A percentile compares a stretch with the other conserved stretches of the same genome.
Evolutionary conservation across 2,888 invertebrate species (phyloP).

Genomic region (Stenolophus ochropezus): DNA sequence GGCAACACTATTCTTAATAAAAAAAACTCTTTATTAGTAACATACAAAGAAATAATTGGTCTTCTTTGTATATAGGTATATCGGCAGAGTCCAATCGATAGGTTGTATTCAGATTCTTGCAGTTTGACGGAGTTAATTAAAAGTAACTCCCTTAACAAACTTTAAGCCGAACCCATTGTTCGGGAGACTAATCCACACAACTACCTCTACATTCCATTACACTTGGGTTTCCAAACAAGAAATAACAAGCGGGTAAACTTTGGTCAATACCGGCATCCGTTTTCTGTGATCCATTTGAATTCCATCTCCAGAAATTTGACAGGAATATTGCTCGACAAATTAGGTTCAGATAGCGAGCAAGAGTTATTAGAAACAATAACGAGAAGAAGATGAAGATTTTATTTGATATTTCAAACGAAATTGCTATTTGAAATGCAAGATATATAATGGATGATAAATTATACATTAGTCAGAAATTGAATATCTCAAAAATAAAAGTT

Average conservation of each 20-base stretch:
- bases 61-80: not conserved
- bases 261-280: slow-evolving; percentile 2
- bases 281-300: not conserved
- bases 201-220: slow-evolving; percentile 7
- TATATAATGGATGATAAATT: too few relatives aligned
- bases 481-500: too few relatives aligned
- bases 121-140: not conserved
- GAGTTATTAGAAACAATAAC: not conserved
- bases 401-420: not conserved
- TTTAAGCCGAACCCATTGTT: not conserved
- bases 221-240: not conserved
- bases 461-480: too few relatives aligned
- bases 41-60: not conserved
- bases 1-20: too few relatives aligned
- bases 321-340: slow-evolving; percentile 3
- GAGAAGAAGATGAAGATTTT: not conserved
- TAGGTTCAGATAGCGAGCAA: not conserved
- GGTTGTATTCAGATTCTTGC: not conserved
- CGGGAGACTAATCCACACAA: not conserved
- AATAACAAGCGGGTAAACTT: slow-evolving; percentile 33
- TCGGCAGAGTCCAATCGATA: not conserved
- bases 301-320: not conserved
- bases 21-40: not conserved
- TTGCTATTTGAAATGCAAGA: too few relatives aligned
- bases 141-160: not conserved